Conservation (phyloP, 1,140 invertebrate species). For the Dreissena rostriformis region DNA sequence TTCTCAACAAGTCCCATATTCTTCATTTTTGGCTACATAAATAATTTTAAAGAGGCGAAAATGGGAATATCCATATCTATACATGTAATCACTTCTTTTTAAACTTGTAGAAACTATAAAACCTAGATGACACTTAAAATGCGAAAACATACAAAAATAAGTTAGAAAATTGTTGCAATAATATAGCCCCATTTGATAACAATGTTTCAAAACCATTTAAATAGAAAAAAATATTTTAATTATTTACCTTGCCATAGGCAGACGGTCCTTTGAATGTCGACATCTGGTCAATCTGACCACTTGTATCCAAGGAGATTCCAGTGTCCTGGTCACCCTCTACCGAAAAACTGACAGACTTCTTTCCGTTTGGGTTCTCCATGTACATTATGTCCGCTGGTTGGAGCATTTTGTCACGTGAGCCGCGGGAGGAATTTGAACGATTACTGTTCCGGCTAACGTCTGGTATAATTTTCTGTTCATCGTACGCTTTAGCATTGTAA, state of each 20-base stretch:
- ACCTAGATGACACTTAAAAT: no score
- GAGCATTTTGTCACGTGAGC: constrained; percentile 63
- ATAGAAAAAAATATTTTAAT: no score
- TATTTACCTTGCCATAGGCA: no score
- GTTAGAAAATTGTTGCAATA: no score
- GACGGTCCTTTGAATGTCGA: constrained; percentile 33
- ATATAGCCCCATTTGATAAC: no score
- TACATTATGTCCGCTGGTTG: constrained; percentile 34
- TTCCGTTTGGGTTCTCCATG: constrained; percentile 51
- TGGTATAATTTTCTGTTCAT: constrained; percentile 71
- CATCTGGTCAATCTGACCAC: constrained; percentile 38
- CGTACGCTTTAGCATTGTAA: constrained; percentile 63
- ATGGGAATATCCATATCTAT: no score
- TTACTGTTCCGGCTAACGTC: constrained; percentile 58
- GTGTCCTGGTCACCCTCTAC: constrained; percentile 63
- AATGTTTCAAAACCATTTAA: no score
- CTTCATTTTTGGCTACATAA: no score
- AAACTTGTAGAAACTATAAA: no score
- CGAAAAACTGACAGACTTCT: constrained; percentile 69
- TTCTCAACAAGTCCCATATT: not conserved
- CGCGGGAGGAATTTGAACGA: constrained; percentile 61
- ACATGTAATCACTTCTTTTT: no score
- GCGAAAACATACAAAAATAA: no score
- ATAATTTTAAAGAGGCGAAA: no score
- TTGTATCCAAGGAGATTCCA: constrained; percentile 48